Conservation (phyloP, 2,888 invertebrate genomes). For the Campopleginae sp. region DNA sequence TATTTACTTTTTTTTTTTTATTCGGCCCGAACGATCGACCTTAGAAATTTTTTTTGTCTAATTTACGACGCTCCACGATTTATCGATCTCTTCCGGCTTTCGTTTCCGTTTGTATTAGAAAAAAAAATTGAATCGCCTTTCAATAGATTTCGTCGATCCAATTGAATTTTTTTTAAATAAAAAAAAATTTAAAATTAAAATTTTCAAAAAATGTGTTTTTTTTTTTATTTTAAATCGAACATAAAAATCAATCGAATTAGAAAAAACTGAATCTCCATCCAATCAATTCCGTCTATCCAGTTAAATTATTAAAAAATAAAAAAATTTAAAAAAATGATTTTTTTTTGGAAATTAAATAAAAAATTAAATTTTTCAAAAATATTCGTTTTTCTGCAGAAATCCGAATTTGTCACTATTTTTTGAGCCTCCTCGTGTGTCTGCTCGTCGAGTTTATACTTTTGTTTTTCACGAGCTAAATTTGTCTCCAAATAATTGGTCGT, state of each 20-base stretch:
- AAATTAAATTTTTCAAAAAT: too few species aligned
- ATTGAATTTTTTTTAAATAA: too few species aligned
- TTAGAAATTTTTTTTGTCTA: not conserved
- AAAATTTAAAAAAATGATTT: too few species aligned
- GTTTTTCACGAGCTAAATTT: constrained; percentile 74
- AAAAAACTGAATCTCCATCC: not conserved
- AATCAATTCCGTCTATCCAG: not conserved
- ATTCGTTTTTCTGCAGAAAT: not conserved
- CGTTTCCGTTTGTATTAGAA: not conserved
- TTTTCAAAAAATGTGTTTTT: too few species aligned
- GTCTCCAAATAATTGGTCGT: constrained; percentile 82
- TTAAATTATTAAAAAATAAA: too few species aligned
- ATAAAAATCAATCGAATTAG: too few species aligned
- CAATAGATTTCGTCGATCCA: not conserved
- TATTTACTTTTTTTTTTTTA: not conserved
- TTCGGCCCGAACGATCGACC: not conserved
- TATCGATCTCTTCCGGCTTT: constrained; percentile 22
- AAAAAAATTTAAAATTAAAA: too few species aligned
- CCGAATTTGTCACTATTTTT: constrained; percentile 35
- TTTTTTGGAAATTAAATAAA: too few species aligned
- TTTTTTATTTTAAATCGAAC: too few species aligned
- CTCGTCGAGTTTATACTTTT: constrained; percentile 25
- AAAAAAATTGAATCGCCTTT: not conserved
- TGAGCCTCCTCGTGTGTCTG: constrained; percentile 29
- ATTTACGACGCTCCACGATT: constrained; percentile 10